Base-by-base conservation (phyloP, 2,113 vertebrate species). In the Aegithalos caudatus region DNA sequence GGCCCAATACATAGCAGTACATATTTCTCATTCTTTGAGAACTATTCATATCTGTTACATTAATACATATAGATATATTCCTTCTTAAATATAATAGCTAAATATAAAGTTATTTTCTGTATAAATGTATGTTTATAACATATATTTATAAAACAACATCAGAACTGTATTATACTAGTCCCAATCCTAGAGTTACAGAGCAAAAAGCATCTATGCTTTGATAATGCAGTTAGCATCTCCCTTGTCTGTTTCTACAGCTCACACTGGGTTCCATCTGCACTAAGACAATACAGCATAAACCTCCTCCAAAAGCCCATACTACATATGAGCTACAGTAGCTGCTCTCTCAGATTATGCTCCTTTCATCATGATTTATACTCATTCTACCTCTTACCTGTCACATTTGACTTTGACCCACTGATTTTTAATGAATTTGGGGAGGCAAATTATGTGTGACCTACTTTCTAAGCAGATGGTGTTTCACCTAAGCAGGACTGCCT, bases 121-220 rank as follows among this genome's bases (percentile, higher is more conserved):
- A 48, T 61, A 85, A 80, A 76, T 40, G 58, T 14, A 60, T 42
- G 14, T 81, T 72, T 74, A 29, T 50, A 60, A 54, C 5, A 56
- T 42, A 54, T 60, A 54, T 42, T 14, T 66, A 70, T 48, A 81
- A 74, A 94, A 73, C 9, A 86, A 40, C n/a, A 72, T 29, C 25
- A 90, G 66, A 88, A 79, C 8, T 62, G 5, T 79, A 79, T 54
- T 82, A 40, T 31, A 31, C 20, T 54, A 48, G 8, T 74, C 86
- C 35, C 29, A 69, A 5, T 37, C 65, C 44, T 44, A 83, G 19
- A 86, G 31, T 35, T 61, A 61, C 54, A 76, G 21, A 44, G 20
- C 27, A 95, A 95, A 87, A 40, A 58, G n/a, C 69, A 72, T 45
- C 77, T 84, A 45, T 83, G 62, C 10, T 89, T 91, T 82, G 73